A percentile compares a stretch with the other conserved stretches of the same genome.
Evolutionary conservation across 1,140 invertebrate species (phyloP).

Genomic region (Danaus melanippus): DNA sequence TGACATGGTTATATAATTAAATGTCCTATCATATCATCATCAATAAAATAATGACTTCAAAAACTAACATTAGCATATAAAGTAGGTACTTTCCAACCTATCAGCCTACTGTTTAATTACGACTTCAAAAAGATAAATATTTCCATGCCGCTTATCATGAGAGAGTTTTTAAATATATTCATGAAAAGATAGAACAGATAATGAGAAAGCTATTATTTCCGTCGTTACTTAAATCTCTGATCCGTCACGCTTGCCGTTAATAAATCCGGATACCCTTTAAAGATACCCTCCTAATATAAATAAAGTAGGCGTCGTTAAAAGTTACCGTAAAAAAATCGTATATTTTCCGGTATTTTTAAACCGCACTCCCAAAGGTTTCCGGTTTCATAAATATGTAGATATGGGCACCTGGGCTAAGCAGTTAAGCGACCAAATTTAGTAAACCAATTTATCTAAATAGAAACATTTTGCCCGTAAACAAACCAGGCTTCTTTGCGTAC

Average conservation of each 20-base stretch:
- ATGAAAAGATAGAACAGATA: constrained; percentile 9
- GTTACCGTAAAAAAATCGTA: constrained; percentile 59
- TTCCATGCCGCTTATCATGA: not conserved
- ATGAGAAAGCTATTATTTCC: constrained; percentile 8
- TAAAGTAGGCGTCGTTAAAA: constrained; percentile 70
- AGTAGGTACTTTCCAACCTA: too few species aligned
- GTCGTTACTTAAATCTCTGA: constrained; percentile 46
- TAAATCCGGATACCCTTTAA: constrained; percentile 53
- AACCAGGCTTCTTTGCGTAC: constrained; percentile 30
- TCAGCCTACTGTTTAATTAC: too few species aligned
- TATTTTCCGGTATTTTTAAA: constrained; percentile 65
- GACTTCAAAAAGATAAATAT: not conserved
- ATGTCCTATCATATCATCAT: too few species aligned
- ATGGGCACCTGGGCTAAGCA: constrained; percentile 58
- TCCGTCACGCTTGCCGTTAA: constrained; percentile 59
- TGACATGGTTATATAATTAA: too few species aligned
- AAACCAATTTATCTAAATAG: constrained; percentile 64
- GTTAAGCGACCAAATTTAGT: constrained; percentile 58
- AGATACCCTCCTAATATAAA: constrained; percentile 54
- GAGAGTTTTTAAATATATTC: constrained; percentile 10
- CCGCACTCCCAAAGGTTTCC: constrained; percentile 56
- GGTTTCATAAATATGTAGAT: constrained; percentile 70
- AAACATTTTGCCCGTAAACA: constrained; percentile 55
- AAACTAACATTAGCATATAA: too few species aligned
- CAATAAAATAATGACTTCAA: too few species aligned